A percentile compares a stretch with the other conserved stretches of the same genome.
phyloP scores from a whole-genome alignment of 2,888 invertebrate species.

The Dynastes maya region DNA sequence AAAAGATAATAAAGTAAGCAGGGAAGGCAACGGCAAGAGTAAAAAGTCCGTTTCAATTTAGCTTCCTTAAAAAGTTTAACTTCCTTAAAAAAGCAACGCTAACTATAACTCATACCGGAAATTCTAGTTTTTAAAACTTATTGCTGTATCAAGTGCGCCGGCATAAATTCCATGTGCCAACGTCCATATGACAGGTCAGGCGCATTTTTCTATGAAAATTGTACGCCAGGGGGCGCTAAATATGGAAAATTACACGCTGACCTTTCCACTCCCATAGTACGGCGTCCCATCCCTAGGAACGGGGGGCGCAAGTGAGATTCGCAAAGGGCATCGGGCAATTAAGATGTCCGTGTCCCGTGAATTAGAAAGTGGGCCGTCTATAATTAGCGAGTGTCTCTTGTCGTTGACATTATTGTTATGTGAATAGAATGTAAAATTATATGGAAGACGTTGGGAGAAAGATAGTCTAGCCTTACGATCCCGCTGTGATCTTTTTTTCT shows the following conservation, averaged over 20 bases:
- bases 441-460: not conserved
- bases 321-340: conserved; percentile 31
- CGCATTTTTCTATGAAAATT: conserved; percentile 32
- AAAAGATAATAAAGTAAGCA: no score
- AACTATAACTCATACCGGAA: no score
- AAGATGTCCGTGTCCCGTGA: conserved; percentile 15
- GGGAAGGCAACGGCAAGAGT: no score
- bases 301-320: not conserved
- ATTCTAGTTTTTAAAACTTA: not conserved
- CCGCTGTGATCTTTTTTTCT: no score
- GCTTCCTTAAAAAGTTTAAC: no score
- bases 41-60: no score
- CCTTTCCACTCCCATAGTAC: conserved; percentile 13
- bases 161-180: conserved; percentile 8
- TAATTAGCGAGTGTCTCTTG: conserved; percentile 20
- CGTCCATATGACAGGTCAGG: conserved; percentile 23
- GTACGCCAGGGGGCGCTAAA: conserved; percentile 27
- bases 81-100: no score
- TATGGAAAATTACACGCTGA: conserved; percentile 26
- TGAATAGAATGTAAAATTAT: not conserved
- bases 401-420: conserved; percentile 21
- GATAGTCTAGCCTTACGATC: no score
- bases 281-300: no score
- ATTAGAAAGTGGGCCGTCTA: conserved; percentile 8
- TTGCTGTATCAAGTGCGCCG: not conserved